phyloP scores from a whole-genome alignment of 2,797 vertebrate species.

The Eulemur coronatus region DNA sequence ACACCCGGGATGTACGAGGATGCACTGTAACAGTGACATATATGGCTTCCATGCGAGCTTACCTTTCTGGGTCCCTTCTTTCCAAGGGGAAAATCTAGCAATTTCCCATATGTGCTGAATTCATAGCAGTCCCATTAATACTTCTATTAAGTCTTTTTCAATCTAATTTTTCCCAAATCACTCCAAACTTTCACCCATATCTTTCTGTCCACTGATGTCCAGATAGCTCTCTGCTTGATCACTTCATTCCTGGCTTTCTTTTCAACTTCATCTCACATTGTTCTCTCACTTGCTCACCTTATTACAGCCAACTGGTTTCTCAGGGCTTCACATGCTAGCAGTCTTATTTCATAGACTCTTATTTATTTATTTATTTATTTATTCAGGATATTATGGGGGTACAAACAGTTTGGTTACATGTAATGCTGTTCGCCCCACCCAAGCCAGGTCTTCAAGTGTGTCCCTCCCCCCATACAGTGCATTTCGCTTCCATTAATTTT shows the following conservation, averaged over 20 bases:
- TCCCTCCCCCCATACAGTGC: too few species aligned
- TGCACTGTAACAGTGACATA: not conserved
- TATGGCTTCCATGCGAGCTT: not conserved
- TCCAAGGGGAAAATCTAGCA: not conserved
- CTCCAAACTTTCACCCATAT: not conserved
- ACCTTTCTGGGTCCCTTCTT: not conserved
- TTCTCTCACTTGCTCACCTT: not conserved
- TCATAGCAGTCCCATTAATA: not conserved
- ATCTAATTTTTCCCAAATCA: not conserved
- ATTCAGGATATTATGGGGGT: too few species aligned
- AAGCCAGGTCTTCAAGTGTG: too few species aligned
- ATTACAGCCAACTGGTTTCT: not conserved
- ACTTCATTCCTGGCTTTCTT: not conserved
- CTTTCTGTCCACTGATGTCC: not conserved
- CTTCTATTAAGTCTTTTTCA: not conserved
- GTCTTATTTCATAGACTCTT: not conserved
- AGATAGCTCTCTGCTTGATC: not conserved
- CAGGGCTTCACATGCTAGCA: rapidly evolving
- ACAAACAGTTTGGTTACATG: too few species aligned
- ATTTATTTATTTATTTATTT: too few species aligned
- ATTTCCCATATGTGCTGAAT: not conserved
- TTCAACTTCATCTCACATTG: not conserved
- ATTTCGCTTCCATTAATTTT: too few species aligned
- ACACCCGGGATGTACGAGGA: not conserved
- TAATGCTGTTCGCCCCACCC: too few species aligned